Conservation (phyloP, 2,113 vertebrate species). For the human region DNA sequence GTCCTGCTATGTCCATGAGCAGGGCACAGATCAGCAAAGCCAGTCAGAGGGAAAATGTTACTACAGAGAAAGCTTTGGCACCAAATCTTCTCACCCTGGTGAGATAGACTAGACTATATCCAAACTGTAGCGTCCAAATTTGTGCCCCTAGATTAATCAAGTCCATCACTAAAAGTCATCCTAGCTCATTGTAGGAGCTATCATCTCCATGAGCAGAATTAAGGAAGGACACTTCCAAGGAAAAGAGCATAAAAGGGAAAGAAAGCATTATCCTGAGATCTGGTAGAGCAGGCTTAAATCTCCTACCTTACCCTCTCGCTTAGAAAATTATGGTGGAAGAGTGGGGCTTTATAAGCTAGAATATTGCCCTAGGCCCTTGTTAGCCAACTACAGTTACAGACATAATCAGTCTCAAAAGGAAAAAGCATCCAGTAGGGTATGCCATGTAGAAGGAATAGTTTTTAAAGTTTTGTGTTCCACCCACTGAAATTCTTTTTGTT, state of each 20-base stretch:
- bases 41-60: neutral
- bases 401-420: neutral
- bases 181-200: neutral
- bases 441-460: neutral
- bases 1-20: neutral
- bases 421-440: neutral
- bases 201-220: neutral
- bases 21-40: neutral
- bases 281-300: neutral
- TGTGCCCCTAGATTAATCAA: neutral
- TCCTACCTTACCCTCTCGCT: neutral
- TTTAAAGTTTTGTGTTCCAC: neutral
- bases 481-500: neutral
- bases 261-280: neutral
- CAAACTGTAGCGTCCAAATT: neutral
- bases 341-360: neutral
- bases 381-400: neutral
- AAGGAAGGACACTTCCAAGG: neutral
- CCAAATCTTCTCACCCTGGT: neutral
- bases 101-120: neutral
- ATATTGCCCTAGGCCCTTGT: neutral
- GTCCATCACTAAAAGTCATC: neutral
- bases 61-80: neutral
- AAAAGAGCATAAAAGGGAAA: neutral
- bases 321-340: neutral